Conservation (phyloP, 2,797 vertebrate genomes). For the Trematocara caparti region DNA sequence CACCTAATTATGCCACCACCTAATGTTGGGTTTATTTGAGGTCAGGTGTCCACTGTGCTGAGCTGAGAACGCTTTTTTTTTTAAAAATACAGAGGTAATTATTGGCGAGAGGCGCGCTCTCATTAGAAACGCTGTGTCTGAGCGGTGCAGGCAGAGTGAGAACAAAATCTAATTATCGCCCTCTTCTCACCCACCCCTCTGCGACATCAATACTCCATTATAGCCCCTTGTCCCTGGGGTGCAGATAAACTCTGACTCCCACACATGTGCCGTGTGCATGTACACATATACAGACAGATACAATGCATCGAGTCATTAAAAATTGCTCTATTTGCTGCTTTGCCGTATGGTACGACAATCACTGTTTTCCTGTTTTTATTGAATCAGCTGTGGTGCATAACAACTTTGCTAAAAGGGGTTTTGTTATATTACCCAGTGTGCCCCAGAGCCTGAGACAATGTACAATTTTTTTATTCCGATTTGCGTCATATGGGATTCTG, state of each 20-base stretch:
- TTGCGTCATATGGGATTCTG: not conserved
- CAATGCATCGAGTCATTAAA: not conserved
- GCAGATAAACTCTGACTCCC: conserved; percentile 32
- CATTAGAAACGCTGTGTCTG: conserved; percentile 70
- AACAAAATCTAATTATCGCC: conserved; percentile 81
- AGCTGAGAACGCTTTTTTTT: conserved; percentile 43
- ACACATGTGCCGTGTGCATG: conserved; percentile 17
- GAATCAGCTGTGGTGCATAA: not conserved
- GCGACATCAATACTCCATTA: conserved; percentile 81
- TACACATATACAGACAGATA: not conserved
- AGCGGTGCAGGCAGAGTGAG: conserved; percentile 62
- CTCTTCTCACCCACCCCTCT: conserved; percentile 64
- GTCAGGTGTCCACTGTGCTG: conserved; percentile 27
- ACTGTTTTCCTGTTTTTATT: not conserved
- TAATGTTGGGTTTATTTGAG: conserved; percentile 38
- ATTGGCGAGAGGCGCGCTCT: conserved; percentile 49
- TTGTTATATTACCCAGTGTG: not conserved
- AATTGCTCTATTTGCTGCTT: not conserved
- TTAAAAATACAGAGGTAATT: conserved; percentile 54
- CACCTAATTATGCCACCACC: conserved; percentile 51
- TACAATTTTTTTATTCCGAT: not conserved
- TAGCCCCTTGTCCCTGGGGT: conserved; percentile 60
- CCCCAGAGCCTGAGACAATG: not conserved
- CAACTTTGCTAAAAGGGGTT: not conserved
- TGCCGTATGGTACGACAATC: not conserved